phyloP scores from a whole-genome alignment of 2,113 vertebrate species.

The Phylloscopus whistleri region DNA sequence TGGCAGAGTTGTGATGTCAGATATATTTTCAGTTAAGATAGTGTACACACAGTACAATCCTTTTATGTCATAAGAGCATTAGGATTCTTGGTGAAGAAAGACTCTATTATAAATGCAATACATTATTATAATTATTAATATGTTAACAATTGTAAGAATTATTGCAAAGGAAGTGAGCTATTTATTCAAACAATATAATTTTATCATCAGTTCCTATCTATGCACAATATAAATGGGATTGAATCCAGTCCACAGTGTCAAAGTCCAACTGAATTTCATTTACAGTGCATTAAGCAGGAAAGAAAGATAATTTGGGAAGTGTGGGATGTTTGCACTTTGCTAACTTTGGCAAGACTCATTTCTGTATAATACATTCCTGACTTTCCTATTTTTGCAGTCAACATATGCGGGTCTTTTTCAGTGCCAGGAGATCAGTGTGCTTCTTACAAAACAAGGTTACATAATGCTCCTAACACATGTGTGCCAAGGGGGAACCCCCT shows the following conservation, averaged over 20 bases:
- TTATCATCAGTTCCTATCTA: constrained; percentile 37
- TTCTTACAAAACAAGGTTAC: neutral
- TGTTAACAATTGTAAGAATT: constrained; percentile 16
- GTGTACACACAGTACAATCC: neutral
- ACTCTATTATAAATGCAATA: constrained; percentile 1
- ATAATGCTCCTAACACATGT: neutral
- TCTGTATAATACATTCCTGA: neutral
- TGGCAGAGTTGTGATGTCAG: neutral
- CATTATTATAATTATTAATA: constrained; percentile 13
- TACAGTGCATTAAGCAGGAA: constrained; percentile 54
- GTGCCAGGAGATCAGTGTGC: neutral
- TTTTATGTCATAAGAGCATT: neutral
- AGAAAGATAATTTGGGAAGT: constrained; percentile 51
- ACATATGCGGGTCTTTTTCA: neutral
- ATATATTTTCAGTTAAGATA: constrained; percentile 7
- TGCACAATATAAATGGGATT: constrained; percentile 1
- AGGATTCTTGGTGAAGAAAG: constrained; percentile 38
- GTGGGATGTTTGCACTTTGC: constrained; percentile 23
- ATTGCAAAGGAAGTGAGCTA: constrained; percentile 45
- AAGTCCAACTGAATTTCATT: constrained; percentile 47
- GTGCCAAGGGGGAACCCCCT: neutral
- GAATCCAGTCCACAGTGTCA: neutral
- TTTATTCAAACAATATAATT: constrained; percentile 19
- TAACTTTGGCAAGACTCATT: constrained; percentile 20
- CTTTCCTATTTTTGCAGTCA: neutral